phyloP scores from a whole-genome alignment of 2,113 vertebrate genomes.

The Chinchilla lanigera region DNA sequence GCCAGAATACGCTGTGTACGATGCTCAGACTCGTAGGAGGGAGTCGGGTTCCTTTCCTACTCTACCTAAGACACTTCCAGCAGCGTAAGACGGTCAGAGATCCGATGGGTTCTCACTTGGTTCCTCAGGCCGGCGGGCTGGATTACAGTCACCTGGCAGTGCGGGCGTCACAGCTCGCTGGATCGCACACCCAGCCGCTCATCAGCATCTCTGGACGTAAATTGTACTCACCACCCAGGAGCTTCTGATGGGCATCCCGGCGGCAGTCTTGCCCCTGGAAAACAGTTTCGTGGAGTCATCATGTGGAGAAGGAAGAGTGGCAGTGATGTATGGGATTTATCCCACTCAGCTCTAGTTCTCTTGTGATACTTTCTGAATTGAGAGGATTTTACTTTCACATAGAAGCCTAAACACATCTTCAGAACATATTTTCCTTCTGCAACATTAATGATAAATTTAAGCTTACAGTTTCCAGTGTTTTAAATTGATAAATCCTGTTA shows the following conservation, averaged over 20 bases:
- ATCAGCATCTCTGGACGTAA: slow-evolving; percentile 18
- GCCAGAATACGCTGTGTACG: background rate
- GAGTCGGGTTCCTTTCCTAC: slow-evolving; percentile 41
- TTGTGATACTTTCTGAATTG: background rate
- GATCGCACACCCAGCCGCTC: background rate
- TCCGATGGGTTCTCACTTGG: background rate
- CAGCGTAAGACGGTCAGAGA: background rate
- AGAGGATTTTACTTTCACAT: background rate
- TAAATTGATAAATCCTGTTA: background rate
- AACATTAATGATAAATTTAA: slow-evolving; percentile 47
- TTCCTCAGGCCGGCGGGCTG: background rate
- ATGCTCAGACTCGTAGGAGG: slow-evolving; percentile 13
- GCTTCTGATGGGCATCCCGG: background rate
- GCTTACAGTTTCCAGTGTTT: background rate
- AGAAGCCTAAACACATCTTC: background rate
- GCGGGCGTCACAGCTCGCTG: slow-evolving; percentile 11
- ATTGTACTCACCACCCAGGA: background rate
- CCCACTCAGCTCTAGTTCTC: background rate
- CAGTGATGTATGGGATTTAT: background rate
- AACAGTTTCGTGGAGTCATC: background rate
- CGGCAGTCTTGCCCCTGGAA: background rate
- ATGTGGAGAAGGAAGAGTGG: background rate
- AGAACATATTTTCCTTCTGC: background rate
- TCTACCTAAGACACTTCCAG: slow-evolving; percentile 33
- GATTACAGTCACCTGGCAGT: background rate